Evolutionary conservation across 2,888 invertebrate species (phyloP).

Genomic region (Trissolcus brochymenae): DNA sequence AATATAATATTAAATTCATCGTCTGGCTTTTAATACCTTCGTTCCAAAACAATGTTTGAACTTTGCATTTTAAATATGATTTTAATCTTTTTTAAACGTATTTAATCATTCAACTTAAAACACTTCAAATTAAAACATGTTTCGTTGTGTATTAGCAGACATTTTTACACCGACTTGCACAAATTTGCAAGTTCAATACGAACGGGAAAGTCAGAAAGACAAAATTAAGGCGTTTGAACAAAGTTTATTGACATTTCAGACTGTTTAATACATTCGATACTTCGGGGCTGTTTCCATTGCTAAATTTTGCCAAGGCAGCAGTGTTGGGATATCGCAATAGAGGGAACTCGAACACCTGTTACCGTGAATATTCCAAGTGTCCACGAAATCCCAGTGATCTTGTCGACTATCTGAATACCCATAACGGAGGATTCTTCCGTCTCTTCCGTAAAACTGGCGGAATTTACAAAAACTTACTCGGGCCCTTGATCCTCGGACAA

Average conservation of each 20-base stretch:
- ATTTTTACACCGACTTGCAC: not conserved
- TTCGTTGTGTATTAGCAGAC: not conserved
- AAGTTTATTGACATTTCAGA: constrained; percentile 73
- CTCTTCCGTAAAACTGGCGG: constrained; percentile 79
- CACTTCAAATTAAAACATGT: not conserved
- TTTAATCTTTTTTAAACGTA: too few species aligned
- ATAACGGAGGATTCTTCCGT: constrained; percentile 90
- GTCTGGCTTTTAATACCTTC: not conserved
- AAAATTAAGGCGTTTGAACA: not conserved
- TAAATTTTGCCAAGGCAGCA: constrained; percentile 86
- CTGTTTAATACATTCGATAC: constrained; percentile 79
- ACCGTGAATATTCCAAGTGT: constrained; percentile 84
- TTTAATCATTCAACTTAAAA: too few species aligned
- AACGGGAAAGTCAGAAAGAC: too few species aligned
- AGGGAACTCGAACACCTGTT: constrained; percentile 80
- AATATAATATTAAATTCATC: constrained; percentile 7
- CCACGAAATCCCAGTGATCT: constrained; percentile 85
- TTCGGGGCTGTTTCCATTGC: constrained; percentile 80
- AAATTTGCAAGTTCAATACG: not conserved
- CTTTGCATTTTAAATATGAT: too few species aligned
- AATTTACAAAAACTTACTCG: constrained; percentile 33
- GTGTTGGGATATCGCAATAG: constrained; percentile 84
- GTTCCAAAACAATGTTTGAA: not conserved
- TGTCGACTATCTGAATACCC: constrained; percentile 88
- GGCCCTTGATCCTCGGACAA: constrained; percentile 6